These are phyloP conservation scores for Catagonus wagneri DNA, from an alignment of 2,113 vertebrate species.

Conservation along the genomic window DNA sequence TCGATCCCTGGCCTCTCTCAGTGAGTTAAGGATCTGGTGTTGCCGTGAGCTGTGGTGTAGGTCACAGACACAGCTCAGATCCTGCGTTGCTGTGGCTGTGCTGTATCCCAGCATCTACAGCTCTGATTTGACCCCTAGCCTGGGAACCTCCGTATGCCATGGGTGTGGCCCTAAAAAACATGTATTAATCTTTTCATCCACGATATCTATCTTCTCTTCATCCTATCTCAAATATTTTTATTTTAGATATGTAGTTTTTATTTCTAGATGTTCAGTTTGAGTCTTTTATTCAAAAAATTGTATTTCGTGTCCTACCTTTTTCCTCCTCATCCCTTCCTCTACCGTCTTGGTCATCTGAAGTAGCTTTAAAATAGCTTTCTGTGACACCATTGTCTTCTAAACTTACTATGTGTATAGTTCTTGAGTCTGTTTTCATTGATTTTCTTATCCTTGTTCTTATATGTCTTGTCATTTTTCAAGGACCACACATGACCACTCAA, in stretches of 20 bases:
- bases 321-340: not conserved
- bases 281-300: not conserved
- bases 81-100: too few relatives aligned
- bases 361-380: not conserved
- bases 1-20: too few relatives aligned
- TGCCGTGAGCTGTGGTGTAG: too few relatives aligned
- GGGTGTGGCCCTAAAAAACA: too few relatives aligned
- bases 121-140: too few relatives aligned
- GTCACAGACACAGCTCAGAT: too few relatives aligned
- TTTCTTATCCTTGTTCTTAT: not conserved
- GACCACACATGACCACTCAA: too few relatives aligned
- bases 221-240: not conserved
- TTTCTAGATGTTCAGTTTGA: not conserved
- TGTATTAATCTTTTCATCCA: too few relatives aligned
- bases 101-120: too few relatives aligned
- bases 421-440: not conserved
- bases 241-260: not conserved
- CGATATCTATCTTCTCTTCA: not conserved
- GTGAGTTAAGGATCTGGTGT: too few relatives aligned
- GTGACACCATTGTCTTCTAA: not conserved
- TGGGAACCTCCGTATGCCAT: too few relatives aligned
- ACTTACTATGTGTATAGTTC: not conserved
- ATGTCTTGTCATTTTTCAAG: not conserved
- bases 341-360: not conserved
- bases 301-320: not conserved